Conservation (phyloP, 2,888 invertebrate genomes). For the Hedya salicella region DNA sequence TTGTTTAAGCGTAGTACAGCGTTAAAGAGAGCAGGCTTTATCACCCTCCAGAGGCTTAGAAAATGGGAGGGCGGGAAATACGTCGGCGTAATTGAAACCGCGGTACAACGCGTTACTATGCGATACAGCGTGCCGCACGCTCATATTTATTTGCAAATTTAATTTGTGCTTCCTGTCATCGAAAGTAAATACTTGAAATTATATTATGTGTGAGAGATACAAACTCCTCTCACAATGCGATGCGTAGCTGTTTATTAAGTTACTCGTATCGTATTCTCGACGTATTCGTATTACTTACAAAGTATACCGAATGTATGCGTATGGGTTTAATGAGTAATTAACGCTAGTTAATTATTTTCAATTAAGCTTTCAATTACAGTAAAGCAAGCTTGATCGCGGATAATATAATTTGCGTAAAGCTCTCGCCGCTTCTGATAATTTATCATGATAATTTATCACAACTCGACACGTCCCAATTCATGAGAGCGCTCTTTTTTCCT, state of each 20-base stretch:
- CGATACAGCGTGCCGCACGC: conserved; percentile 6
- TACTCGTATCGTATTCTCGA: background rate
- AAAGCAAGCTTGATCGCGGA: conserved; percentile 15
- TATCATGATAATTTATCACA: conserved; percentile 57
- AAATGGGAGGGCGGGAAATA: conserved; percentile 41
- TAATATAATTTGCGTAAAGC: conserved; percentile 24
- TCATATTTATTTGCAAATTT: conserved; percentile 26
- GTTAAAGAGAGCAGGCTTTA: conserved; percentile 43
- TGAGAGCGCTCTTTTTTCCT: conserved; percentile 58
- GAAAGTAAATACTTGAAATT: conserved; percentile 3
- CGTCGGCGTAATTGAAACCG: conserved; percentile 42
- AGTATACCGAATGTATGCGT: too few relatives aligned
- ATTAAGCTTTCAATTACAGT: background rate
- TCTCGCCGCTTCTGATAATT: conserved; percentile 29
- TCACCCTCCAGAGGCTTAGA: conserved; percentile 43
- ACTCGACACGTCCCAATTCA: conserved; percentile 59
- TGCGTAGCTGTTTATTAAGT: too few relatives aligned
- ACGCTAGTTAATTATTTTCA: conserved; percentile 10
- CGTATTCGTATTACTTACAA: background rate
- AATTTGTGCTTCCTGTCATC: conserved; percentile 6
- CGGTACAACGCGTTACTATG: conserved; percentile 40
- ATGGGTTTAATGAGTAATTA: background rate
- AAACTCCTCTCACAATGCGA: background rate
- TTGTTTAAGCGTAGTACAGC: conserved; percentile 39
- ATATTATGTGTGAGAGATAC: conserved; percentile 3